Conservation (phyloP, 2,888 invertebrate species). For the Litoditis marina region DNA sequence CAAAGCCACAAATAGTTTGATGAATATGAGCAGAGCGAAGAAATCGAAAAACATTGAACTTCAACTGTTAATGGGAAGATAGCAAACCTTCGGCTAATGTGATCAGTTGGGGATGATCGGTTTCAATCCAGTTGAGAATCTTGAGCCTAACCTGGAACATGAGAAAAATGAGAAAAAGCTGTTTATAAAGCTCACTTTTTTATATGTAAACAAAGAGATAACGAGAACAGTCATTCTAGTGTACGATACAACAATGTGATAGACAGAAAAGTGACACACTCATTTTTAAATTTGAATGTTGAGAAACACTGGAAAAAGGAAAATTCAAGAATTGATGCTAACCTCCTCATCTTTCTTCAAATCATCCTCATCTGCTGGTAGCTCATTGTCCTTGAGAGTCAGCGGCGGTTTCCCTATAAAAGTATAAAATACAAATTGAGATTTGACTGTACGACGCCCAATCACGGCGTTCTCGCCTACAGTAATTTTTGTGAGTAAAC, state of each 20-base stretch:
- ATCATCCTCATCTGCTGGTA: conserved; percentile 51
- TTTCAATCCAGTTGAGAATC: conserved; percentile 44
- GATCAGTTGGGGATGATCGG: conserved; percentile 41
- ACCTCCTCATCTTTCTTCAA: conserved; percentile 48
- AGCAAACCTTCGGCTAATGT: conserved; percentile 35
- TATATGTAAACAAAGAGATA: not conserved
- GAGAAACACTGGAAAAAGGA: too few relatives aligned
- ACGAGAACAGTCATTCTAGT: not conserved
- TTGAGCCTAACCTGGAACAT: conserved; percentile 37
- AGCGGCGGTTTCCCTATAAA: conserved; percentile 31
- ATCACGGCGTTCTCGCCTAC: too few relatives aligned
- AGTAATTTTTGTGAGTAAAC: too few relatives aligned
- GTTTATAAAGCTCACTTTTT: too few relatives aligned
- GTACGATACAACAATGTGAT: too few relatives aligned
- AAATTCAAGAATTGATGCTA: conserved; percentile 2
- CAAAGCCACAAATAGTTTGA: not conserved
- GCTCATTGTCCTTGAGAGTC: conserved; percentile 33
- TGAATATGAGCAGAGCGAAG: too few relatives aligned
- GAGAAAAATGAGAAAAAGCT: too few relatives aligned
- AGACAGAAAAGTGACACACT: too few relatives aligned
- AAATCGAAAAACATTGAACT: not conserved
- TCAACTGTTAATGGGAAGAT: too few relatives aligned
- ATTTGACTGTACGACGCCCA: too few relatives aligned
- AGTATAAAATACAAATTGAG: too few relatives aligned
- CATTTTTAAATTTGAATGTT: too few relatives aligned